Percentiles rank a stretch among this genome's conserved stretches.
These are phyloP conservation scores for Helicorthomorpha holstii DNA, from an alignment of 1,140 invertebrate genomes.

Conservation along the genomic window DNA sequence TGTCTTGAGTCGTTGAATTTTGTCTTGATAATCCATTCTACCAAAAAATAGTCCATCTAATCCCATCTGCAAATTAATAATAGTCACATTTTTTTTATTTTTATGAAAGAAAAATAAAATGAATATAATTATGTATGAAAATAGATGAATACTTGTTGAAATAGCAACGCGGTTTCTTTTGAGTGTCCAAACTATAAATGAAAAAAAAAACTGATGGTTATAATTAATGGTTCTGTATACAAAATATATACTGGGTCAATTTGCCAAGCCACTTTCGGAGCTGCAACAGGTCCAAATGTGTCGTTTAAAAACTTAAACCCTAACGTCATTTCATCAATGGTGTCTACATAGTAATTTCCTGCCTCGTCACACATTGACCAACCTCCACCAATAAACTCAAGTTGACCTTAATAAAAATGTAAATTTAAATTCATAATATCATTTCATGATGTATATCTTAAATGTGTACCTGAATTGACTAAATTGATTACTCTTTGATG, in stretches of 20 bases:
- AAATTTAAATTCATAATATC: not conserved
- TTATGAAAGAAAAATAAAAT: no score
- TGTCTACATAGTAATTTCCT: slow-evolving; percentile 72
- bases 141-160: slow-evolving; percentile 35
- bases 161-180: slow-evolving; percentile 36
- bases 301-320: slow-evolving; percentile 32
- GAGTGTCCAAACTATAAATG: slow-evolving; percentile 49
- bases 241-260: no score
- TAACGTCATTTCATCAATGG: slow-evolving; percentile 74
- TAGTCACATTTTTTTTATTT: no score
- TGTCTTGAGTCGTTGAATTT: slow-evolving; percentile 35
- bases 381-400: slow-evolving; percentile 72
- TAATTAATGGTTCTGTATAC: no score
- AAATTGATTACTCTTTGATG: slow-evolving; percentile 23
- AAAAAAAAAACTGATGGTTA: no score
- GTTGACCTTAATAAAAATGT: slow-evolving; percentile 1
- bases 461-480: slow-evolving; percentile 21
- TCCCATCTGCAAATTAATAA: slow-evolving; percentile 12
- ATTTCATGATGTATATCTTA: not conserved
- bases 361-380: slow-evolving; percentile 95
- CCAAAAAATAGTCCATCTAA: slow-evolving; percentile 74
- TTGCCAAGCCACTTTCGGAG: slow-evolving; percentile 41
- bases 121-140: no score
- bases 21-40: slow-evolving; percentile 76
- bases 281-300: slow-evolving; percentile 39